Conservation (phyloP, 2,113 vertebrate species). For the Polyodon spathula region DNA sequence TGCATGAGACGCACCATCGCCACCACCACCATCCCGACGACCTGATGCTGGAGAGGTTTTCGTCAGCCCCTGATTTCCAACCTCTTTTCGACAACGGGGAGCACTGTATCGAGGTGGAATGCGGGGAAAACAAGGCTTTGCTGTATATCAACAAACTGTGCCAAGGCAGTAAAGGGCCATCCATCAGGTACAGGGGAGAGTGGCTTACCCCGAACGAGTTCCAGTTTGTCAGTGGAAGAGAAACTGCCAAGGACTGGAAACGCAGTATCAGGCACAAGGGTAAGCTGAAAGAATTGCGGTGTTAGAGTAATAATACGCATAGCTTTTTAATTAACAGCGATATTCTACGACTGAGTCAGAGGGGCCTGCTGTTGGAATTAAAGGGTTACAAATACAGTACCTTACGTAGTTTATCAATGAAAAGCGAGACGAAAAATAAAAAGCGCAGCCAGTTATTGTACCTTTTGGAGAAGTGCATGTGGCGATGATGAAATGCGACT, state of each 20-base stretch:
- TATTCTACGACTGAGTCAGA: conserved; percentile 25
- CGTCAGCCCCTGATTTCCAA: conserved; percentile 86
- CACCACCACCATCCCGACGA: conserved; percentile 72
- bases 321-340: neutral
- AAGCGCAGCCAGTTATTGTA: conserved; percentile 28
- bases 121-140: conserved; percentile 91
- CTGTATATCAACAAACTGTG: conserved; percentile 94
- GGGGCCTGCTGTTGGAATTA: conserved; percentile 40
- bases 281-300: too few relatives aligned
- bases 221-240: conserved; percentile 96
- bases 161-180: conserved; percentile 94
- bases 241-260: conserved; percentile 97
- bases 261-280: conserved; percentile 95
- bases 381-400: conserved; percentile 48
- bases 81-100: conserved; percentile 90
- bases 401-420: conserved; percentile 28
- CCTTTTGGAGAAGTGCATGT: conserved; percentile 10
- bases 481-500: conserved; percentile 19
- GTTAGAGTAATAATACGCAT: too few relatives aligned
- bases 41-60: conserved; percentile 82
- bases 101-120: conserved; percentile 96
- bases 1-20: conserved; percentile 57
- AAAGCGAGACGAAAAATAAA: conserved; percentile 35
- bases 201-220: conserved; percentile 98
- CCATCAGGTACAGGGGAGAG: conserved; percentile 91